phyloP scores from a whole-genome alignment of 2,888 invertebrate genomes.

The Hydrotaea diabolus region DNA sequence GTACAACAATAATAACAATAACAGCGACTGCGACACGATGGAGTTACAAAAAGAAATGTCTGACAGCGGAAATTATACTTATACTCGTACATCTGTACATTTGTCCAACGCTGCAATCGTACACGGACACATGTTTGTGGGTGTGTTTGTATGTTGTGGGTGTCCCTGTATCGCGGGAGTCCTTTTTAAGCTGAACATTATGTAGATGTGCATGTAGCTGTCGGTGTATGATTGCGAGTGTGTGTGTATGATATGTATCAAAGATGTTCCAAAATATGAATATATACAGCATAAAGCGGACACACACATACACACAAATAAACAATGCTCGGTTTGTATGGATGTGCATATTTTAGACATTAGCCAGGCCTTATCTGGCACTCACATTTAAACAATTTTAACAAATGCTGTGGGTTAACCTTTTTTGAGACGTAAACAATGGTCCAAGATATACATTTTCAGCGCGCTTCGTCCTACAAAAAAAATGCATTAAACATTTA shows the following conservation, averaged over 20 bases:
- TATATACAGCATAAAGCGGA: background rate
- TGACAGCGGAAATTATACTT: constrained; percentile 55
- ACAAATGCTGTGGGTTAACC: too few relatives aligned
- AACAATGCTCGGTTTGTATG: too few relatives aligned
- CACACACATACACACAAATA: background rate
- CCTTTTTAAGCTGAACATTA: constrained; percentile 16
- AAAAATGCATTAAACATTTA: too few relatives aligned
- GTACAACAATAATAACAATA: constrained; percentile 34
- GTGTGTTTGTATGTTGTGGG: background rate
- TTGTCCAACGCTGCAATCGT: background rate
- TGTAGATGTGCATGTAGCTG: background rate
- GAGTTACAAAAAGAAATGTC: constrained; percentile 26
- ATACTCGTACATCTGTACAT: constrained; percentile 27
- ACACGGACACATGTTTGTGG: background rate
- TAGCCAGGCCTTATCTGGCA: too few relatives aligned
- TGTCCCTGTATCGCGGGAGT: constrained; percentile 5
- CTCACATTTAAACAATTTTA: too few relatives aligned
- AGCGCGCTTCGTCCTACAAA: too few relatives aligned
- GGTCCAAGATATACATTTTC: too few relatives aligned
- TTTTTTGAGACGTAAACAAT: too few relatives aligned
- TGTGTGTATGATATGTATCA: background rate
- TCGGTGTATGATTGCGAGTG: too few relatives aligned
- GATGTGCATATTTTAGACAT: too few relatives aligned
- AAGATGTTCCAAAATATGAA: constrained; percentile 18
- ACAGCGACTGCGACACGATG: background rate